These are phyloP conservation scores for Cryptophagus acutangulus DNA, from an alignment of 2,888 invertebrate genomes.

Conservation along the genomic window DNA sequence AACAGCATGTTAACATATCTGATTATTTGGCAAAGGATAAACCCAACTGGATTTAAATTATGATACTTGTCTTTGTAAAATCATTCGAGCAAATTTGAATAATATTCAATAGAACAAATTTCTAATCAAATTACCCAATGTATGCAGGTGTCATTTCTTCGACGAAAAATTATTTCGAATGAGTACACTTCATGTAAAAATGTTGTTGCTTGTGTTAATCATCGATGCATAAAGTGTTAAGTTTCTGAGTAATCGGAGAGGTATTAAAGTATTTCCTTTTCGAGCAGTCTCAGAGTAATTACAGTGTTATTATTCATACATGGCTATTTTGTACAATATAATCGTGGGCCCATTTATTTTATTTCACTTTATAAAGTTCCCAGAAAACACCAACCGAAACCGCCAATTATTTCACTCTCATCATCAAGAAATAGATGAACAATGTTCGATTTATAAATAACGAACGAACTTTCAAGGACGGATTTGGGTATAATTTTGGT, in stretches of 20 bases:
- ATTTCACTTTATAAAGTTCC: constrained; percentile 2
- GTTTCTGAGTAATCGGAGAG: constrained; percentile 19
- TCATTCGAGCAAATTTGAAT: too few species aligned
- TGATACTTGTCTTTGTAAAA: too few species aligned
- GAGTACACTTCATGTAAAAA: too few species aligned
- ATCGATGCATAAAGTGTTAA: constrained; percentile 9
- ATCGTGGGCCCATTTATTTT: constrained; percentile 6
- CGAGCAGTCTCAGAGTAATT: constrained; percentile 21
- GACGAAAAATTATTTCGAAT: too few species aligned
- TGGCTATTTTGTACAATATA: constrained; percentile 3
- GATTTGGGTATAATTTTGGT: constrained; percentile 30
- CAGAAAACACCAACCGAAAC: constrained; percentile 5
- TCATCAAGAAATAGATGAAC: constrained; percentile 1
- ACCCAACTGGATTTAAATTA: too few species aligned
- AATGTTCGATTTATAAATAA: too few species aligned
- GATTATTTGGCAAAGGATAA: too few species aligned
- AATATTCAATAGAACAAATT: too few species aligned
- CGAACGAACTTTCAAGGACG: constrained; percentile 26
- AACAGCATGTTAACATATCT: too few species aligned
- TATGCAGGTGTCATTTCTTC: too few species aligned
- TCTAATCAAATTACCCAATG: too few species aligned
- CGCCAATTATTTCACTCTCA: neutral
- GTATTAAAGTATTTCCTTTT: constrained; percentile 26
- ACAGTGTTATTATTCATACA: constrained; percentile 22
- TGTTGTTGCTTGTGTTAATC: too few species aligned